A percentile compares a stretch with the other conserved stretches of the same genome.
Evolutionary conservation across 2,888 invertebrate species (phyloP).

Genomic region (Hypercompe scribonia): DNA sequence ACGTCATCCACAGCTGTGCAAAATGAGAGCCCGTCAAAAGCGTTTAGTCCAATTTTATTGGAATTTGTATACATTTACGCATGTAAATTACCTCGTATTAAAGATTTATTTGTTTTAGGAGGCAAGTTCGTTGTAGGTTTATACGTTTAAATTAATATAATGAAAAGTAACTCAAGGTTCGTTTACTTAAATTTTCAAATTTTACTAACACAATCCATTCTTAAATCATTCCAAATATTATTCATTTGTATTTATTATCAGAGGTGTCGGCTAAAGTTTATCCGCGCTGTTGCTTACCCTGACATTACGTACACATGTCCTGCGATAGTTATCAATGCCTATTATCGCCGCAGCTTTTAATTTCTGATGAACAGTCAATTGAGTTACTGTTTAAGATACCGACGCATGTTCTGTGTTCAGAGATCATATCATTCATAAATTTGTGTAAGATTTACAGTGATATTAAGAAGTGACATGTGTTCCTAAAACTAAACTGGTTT

Average conservation of each 20-base stretch:
- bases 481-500: background rate
- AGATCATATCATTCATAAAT: slow-evolving; percentile 18
- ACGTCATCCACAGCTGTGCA: slow-evolving; percentile 58
- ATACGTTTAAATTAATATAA: slow-evolving; percentile 25
- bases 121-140: slow-evolving; percentile 27
- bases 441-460: background rate
- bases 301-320: slow-evolving; percentile 52
- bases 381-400: slow-evolving; percentile 61
- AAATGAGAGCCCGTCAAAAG: slow-evolving; percentile 51
- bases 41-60: slow-evolving; percentile 43
- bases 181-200: slow-evolving; percentile 44
- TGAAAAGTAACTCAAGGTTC: slow-evolving; percentile 34
- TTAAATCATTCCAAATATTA: slow-evolving; percentile 22
- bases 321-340: slow-evolving; percentile 57
- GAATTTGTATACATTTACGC: background rate
- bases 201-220: slow-evolving; percentile 33
- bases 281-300: slow-evolving; percentile 48
- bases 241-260: slow-evolving; percentile 12
- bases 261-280: slow-evolving; percentile 30
- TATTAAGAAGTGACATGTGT: background rate
- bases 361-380: slow-evolving; percentile 68
- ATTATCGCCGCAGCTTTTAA: slow-evolving; percentile 67
- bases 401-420: slow-evolving; percentile 61
- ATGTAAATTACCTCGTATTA: slow-evolving; percentile 15
- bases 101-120: slow-evolving; percentile 17